Conservation (phyloP, 2,888 invertebrate species). For the Scaptomyza polygonia region DNA sequence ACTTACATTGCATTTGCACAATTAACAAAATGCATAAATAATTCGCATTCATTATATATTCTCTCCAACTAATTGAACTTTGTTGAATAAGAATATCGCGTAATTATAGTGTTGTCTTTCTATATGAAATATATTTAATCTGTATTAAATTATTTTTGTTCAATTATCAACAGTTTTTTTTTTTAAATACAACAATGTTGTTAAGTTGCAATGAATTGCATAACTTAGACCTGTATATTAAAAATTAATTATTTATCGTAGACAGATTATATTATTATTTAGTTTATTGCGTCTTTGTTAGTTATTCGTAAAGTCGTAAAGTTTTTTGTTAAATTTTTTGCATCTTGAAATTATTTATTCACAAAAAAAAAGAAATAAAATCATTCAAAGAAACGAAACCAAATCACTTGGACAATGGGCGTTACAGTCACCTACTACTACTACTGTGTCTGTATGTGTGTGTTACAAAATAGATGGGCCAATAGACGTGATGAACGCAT, state of each 20-base stretch:
- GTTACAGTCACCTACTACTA: slow-evolving; percentile 25
- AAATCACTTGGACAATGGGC: slow-evolving; percentile 46
- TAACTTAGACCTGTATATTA: neutral
- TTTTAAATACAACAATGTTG: neutral
- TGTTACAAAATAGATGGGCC: slow-evolving; percentile 59
- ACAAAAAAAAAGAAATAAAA: slow-evolving; percentile 28
- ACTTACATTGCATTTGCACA: slow-evolving; percentile 13
- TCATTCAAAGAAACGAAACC: slow-evolving; percentile 32
- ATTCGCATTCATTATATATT: neutral
- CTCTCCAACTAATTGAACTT: neutral
- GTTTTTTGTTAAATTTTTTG: too few species aligned
- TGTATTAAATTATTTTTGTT: neutral
- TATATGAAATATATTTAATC: neutral
- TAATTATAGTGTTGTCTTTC: neutral
- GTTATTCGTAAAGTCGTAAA: too few species aligned
- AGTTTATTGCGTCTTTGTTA: neutral
- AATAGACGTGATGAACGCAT: slow-evolving; percentile 74
- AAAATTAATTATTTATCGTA: neutral
- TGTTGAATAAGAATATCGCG: slow-evolving; percentile 2
- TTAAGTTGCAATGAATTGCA: neutral
- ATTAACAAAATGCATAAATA: slow-evolving; percentile 4
- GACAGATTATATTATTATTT: neutral
- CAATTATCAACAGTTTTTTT: neutral
- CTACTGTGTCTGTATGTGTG: slow-evolving; percentile 18
- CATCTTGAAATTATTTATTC: too few species aligned